phyloP scores from a whole-genome alignment of 2,888 invertebrate genomes.

The Tetranychus piercei region DNA sequence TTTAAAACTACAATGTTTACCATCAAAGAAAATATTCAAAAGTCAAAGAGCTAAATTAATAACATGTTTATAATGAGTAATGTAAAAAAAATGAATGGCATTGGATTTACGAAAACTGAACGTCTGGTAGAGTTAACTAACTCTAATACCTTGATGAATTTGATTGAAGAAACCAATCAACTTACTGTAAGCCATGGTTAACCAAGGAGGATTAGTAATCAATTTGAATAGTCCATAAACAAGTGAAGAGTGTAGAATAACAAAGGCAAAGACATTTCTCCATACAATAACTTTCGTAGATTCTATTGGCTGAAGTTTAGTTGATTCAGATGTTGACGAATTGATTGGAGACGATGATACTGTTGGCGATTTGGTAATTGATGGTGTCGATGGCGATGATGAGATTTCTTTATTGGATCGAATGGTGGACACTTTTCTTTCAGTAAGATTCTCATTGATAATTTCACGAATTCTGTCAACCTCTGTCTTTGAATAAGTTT shows the following conservation, averaged over 20 bases:
- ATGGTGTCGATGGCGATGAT: not conserved
- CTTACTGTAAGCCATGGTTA: constrained; percentile 15
- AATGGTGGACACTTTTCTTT: not conserved
- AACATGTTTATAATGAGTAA: too few relatives aligned
- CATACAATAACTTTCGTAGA: constrained; percentile 10
- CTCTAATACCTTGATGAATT: too few relatives aligned
- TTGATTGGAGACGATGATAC: not conserved
- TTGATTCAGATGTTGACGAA: not conserved
- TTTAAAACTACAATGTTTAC: too few relatives aligned
- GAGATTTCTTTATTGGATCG: not conserved
- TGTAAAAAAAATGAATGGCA: too few relatives aligned
- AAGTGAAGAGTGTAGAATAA: constrained; percentile 10
- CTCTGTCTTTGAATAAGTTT: not conserved
- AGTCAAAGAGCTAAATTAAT: too few relatives aligned
- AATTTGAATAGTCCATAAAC: constrained; percentile 2
- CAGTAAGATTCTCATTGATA: not conserved
- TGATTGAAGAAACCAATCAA: not conserved
- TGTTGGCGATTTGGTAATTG: too few relatives aligned
- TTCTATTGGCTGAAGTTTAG: not conserved
- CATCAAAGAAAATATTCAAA: too few relatives aligned
- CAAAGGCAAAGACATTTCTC: constrained; percentile 17
- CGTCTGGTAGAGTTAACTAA: too few relatives aligned
- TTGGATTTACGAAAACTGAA: too few relatives aligned
- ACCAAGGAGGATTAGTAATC: constrained; percentile 14
- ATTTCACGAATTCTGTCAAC: not conserved